These are phyloP conservation scores for Teleopsis dalmanni DNA, from an alignment of 1,140 invertebrate genomes.

Conservation along the genomic window DNA sequence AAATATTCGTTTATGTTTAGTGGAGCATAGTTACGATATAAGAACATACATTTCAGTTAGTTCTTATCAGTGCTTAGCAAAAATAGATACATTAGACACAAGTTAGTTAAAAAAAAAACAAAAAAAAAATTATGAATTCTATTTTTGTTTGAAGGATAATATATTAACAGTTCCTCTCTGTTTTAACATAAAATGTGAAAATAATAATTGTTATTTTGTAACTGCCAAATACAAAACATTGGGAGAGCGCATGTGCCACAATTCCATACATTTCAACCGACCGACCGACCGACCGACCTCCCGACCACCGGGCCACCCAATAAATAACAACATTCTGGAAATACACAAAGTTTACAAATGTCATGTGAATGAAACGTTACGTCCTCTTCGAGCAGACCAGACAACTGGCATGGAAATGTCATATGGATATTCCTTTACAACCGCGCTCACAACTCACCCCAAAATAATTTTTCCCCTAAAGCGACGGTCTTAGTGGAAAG, in stretches of 20 bases:
- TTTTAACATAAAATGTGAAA: no score
- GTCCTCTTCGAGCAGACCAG: not conserved
- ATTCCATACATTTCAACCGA: no score
- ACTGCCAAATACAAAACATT: not conserved
- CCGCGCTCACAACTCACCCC: not conserved
- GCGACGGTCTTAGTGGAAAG: not conserved
- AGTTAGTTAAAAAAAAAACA: not conserved
- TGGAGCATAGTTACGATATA: no score
- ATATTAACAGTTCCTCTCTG: not conserved
- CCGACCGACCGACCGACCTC: no score
- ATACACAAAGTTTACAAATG: not conserved
- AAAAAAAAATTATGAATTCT: not conserved
- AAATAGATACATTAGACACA: no score
- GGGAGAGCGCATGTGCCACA: not conserved
- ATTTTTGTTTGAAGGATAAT: no score
- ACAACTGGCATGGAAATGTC: not conserved
- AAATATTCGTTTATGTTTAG: no score
- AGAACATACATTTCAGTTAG: no score
- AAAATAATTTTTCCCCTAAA: not conserved
- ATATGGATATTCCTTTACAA: not conserved
- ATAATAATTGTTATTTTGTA: not conserved
- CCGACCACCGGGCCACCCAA: no score
- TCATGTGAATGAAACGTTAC: slow-evolving; percentile 8
- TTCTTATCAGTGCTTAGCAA: no score
- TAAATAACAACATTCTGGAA: slow-evolving; percentile 3